These are phyloP conservation scores for Drosophila bocqueti DNA, from an alignment of 1,140 invertebrate genomes.

Conservation along the genomic window DNA sequence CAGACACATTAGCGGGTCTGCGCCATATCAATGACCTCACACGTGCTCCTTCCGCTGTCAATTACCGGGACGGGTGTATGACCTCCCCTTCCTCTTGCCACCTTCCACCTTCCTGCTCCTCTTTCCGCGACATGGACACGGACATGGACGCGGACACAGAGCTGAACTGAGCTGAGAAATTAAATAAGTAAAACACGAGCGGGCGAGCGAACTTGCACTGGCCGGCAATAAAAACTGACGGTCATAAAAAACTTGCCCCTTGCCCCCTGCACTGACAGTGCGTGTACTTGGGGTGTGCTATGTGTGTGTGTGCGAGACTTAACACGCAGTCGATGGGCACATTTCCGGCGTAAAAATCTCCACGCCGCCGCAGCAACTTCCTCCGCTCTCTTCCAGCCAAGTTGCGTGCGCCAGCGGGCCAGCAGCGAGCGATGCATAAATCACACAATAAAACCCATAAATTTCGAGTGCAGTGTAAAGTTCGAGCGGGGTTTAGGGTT, in stretches of 20 bases:
- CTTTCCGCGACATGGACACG: conserved; percentile 34
- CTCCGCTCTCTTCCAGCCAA: conserved; percentile 12
- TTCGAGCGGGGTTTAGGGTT: conserved; percentile 16
- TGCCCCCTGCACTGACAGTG: conserved; percentile 10
- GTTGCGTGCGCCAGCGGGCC: conserved; percentile 51
- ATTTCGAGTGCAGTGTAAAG: conserved; percentile 72
- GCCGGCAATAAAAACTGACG: conserved; percentile 72
- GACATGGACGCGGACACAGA: conserved; percentile 28
- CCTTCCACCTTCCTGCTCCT: background rate
- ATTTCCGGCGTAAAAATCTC: conserved; percentile 78
- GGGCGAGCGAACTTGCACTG: conserved; percentile 29
- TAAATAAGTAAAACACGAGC: conserved; percentile 77
- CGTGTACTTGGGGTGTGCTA: conserved; percentile 1
- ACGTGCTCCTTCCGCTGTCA: conserved; percentile 61
- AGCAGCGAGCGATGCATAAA: conserved; percentile 65
- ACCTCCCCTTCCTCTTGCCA: background rate
- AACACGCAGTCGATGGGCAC: conserved; percentile 80
- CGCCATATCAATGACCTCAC: conserved; percentile 68
- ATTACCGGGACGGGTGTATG: conserved; percentile 31
- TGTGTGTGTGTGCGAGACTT: conserved; percentile 60
- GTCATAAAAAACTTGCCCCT: conserved; percentile 50
- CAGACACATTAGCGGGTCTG: conserved; percentile 51
- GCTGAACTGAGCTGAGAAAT: conserved; percentile 57
- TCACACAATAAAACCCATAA: conserved; percentile 83
- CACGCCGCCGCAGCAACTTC: conserved; percentile 24